Percentiles rank a stretch among this genome's conserved stretches.
These are phyloP conservation scores for Hyperoplus lanceolatus DNA, from an alignment of 2,797 vertebrate species.

Conservation along the genomic window DNA sequence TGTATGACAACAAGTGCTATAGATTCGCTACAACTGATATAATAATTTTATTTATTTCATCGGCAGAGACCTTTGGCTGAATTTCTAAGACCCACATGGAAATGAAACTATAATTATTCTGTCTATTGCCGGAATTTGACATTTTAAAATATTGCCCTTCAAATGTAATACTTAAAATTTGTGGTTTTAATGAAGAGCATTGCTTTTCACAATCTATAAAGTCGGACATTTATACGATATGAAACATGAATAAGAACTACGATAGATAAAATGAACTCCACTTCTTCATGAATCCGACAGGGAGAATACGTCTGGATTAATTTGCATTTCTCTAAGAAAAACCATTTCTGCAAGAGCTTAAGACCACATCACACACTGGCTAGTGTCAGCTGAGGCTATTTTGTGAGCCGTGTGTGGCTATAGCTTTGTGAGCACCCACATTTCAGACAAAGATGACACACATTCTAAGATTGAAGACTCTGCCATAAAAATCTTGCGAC, in stretches of 20 bases:
- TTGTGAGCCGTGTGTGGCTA: conserved; percentile 14
- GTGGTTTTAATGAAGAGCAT: conserved; percentile 1
- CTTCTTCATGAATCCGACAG: conserved; percentile 33
- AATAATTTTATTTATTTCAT: conserved; percentile 2
- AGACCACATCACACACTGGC: conserved; percentile 30
- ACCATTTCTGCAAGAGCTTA: conserved; percentile 31
- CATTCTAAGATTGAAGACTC: neutral
- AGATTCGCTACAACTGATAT: neutral
- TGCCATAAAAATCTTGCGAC: neutral
- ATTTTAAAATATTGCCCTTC: neutral
- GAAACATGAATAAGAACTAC: conserved; percentile 19
- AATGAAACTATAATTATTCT: neutral
- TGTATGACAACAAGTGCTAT: neutral
- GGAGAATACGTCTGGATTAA: conserved; percentile 4
- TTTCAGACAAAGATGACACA: conserved; percentile 24
- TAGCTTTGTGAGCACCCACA: conserved; percentile 11
- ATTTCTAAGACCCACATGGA: conserved; percentile 14
- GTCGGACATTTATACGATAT: conserved; percentile 19
- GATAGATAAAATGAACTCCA: conserved; percentile 30
- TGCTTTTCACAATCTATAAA: conserved; percentile 11
- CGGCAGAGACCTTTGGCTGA: neutral
- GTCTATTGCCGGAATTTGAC: conserved; percentile 13
- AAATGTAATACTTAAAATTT: conserved; percentile 7
- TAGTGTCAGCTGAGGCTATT: conserved; percentile 3
- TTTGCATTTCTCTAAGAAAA: conserved; percentile 32